These are phyloP conservation scores for Cyrtorhinus lividipennis DNA, from an alignment of 1,140 invertebrate genomes.

Conservation along the genomic window DNA sequence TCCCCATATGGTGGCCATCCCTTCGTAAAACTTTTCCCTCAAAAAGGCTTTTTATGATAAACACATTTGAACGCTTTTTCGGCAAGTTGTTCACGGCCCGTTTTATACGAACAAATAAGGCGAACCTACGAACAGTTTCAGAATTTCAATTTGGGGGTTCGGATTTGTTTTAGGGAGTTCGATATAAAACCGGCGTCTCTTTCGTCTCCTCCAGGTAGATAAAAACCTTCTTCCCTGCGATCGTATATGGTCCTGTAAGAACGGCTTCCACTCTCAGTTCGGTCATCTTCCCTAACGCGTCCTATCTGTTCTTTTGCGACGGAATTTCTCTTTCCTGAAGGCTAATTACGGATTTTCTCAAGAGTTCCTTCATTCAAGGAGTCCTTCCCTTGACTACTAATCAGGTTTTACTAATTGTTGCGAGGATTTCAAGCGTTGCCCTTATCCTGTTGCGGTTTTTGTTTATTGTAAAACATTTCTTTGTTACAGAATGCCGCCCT, in stretches of 20 bases:
- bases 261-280: too few relatives aligned
- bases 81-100: not conserved
- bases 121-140: too few relatives aligned
- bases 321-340: not conserved
- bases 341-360: constrained; percentile 5
- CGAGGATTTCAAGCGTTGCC: too few relatives aligned
- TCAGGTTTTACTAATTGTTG: not conserved
- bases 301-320: not conserved
- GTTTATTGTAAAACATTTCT: constrained; percentile 13
- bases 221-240: too few relatives aligned
- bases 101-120: too few relatives aligned
- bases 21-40: not conserved
- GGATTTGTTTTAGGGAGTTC: too few relatives aligned
- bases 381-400: constrained; percentile 3
- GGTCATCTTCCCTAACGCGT: too few relatives aligned
- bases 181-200: too few relatives aligned
- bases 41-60: not conserved
- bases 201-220: too few relatives aligned
- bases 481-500: constrained; percentile 42
- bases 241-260: too few relatives aligned
- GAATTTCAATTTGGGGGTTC: too few relatives aligned
- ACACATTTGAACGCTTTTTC: not conserved
- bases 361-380: not conserved
- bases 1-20: not conserved
- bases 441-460: too few relatives aligned